A percentile compares a stretch with the other conserved stretches of the same genome.
Conservation (phyloP, 1,140 invertebrate genomes). For the Drosophila bifasciata region DNA sequence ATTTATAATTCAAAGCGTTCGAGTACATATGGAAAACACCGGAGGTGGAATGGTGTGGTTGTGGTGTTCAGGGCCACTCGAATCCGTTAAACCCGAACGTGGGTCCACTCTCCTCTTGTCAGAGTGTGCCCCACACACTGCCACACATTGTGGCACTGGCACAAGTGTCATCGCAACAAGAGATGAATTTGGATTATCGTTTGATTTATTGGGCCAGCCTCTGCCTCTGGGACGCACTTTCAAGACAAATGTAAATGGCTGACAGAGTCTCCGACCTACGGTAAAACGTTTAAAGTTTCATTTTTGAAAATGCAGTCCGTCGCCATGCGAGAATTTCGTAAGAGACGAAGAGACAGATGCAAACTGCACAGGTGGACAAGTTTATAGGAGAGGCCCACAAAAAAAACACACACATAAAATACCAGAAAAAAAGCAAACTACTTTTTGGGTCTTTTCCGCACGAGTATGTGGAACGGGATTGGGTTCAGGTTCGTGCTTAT, state of each 20-base stretch:
- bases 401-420: constrained; percentile 17
- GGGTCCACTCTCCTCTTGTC: constrained; percentile 4
- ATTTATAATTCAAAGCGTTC: constrained; percentile 51
- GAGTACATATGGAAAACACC: constrained; percentile 19
- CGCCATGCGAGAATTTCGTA: constrained; percentile 24
- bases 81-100: constrained; percentile 16
- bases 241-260: constrained; percentile 41
- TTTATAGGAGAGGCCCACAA: constrained; percentile 58
- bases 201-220: constrained; percentile 64
- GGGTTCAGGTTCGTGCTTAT: constrained; percentile 76
- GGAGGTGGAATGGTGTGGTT: too few species aligned
- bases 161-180: constrained; percentile 69
- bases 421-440: constrained; percentile 31
- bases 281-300: constrained; percentile 25
- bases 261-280: constrained; percentile 7
- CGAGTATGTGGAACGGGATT: constrained; percentile 60
- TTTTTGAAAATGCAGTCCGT: constrained; percentile 65
- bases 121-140: constrained; percentile 47
- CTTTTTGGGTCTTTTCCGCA: constrained; percentile 37
- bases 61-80: constrained; percentile 48
- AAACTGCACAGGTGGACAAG: constrained; percentile 74
- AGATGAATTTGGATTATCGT: constrained; percentile 64
- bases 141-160: constrained; percentile 15
- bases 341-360: constrained; percentile 17
- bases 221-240: constrained; percentile 68